Evolutionary conservation across 2,113 vertebrate species (phyloP).

Genomic region (Dissostichus mawsoni): DNA sequence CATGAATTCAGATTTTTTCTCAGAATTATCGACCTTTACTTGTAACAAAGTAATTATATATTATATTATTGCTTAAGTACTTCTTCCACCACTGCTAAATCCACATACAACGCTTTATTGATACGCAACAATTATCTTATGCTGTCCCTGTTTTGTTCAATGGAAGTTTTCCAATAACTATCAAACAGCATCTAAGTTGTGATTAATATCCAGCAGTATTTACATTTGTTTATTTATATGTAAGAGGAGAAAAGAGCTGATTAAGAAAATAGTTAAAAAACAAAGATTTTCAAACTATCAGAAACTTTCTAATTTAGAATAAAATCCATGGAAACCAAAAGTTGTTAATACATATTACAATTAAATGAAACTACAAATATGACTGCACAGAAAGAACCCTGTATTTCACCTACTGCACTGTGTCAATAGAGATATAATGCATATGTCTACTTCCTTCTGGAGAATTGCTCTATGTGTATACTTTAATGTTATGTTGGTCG

Average conservation of each 20-base stretch:
- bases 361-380: background rate
- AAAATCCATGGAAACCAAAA: background rate
- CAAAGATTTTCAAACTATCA: background rate
- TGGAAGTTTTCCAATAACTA: conserved; percentile 9
- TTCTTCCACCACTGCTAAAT: no score
- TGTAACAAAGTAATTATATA: no score
- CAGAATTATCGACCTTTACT: no score
- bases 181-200: background rate
- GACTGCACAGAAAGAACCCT: background rate
- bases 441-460: conserved; percentile 17
- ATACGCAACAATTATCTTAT: background rate
- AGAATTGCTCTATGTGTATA: conserved; percentile 18
- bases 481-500: conserved; percentile 52
- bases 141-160: background rate
- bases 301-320: background rate
- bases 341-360: background rate
- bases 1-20: no score
- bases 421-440: conserved; percentile 13
- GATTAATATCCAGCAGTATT: conserved; percentile 7
- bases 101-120: background rate
- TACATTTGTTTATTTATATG: background rate
- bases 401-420: background rate
- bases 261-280: background rate
- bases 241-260: background rate
- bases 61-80: no score